Evolutionary conservation across 2,797 vertebrate genomes (phyloP), one percentile per base, ranked within the genome.

Genomic region (Octomys mimax): DNA sequence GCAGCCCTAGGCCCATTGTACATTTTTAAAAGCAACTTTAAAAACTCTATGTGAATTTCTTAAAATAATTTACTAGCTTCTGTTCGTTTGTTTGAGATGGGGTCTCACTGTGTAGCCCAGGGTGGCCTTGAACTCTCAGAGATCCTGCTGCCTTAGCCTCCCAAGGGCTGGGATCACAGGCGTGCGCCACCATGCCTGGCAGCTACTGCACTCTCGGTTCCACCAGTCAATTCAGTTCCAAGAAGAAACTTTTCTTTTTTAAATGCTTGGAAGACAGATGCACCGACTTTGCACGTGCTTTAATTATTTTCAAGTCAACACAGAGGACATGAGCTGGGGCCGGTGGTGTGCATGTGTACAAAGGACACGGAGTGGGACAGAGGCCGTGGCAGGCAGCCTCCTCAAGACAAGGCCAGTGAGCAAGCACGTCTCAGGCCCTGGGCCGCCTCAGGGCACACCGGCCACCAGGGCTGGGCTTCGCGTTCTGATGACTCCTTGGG

Each of bases 1-100:
- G 93, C 64, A 95, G 89, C 57, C 8, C 7, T 54, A 49, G 70
- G 49, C 70, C 57, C 89, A 71, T 46, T 78, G 83, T 92, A 78
- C 42, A 82, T 71, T 92, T 89, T 39, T 22, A 88, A 91, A 92
- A 96, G 64, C 7, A 95, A 33, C 88, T 87, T 93, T 21, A 3
- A 59, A 96, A 85, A 39, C 54, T 64, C 39, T 78, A 31, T 77
- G 42, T 87, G 54, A 89, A 96, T 87, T 96, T 93, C 87, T 96
- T 97, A 92, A 96, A 95, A 96, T 82, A 87, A 84, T 92, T 92
- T 96, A 88, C 68, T 52, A 28, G 81, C 77, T 90, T 96, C 92
- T 92, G 5, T 22, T 59, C 22, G 21, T 61, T 59, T 59, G 52
- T 61, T 61, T 61, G 22, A 24, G 59, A 61, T 24, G 24, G 24